Base-by-base conservation (phyloP, 2,888 invertebrate species). In the Tipula lateralis region DNA sequence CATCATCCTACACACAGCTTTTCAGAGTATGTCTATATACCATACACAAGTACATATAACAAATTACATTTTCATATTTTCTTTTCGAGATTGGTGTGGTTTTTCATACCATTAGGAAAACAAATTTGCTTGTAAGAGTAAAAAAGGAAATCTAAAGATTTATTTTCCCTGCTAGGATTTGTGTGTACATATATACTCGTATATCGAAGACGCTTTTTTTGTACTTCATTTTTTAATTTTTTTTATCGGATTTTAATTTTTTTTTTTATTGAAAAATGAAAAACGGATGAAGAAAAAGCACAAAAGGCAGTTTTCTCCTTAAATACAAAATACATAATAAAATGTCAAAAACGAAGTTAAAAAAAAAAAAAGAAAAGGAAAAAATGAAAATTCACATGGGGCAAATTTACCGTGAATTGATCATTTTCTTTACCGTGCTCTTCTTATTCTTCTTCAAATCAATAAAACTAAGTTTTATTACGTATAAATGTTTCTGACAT, bases 371-470 rank as follows among this genome's bases (percentile, higher is more conserved):
- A n/a, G 16, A n/a, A 66, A 66, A 16, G n/a, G 16, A 50, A 24
- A 66, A 66, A 66, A 50, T 50, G 66, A 66, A 24, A 66, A 66
- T 66, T 66, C 66, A 66, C 66, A 66, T 66, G 66, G 66, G 66
- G 66, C 66, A 66, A 66, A 66, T 66, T 66, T 66, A 66, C 66
- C 66, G 66, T 66, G 66, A 66, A 66, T 66, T 66, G 66, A 66
- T 66, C 66, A 66, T 24, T 66, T 66, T 66, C 66, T 66, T 66
- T 66, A 12, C 24, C 9, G 9, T 9, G 3, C 9, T 66, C 66
- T 66, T 66, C 66, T 24, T 16, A 1, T 9, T 24, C 66, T 24
- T 7, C 24, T 19, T 66, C 66, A 66, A 66, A 66, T 66, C 66
- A 66, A 66, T 66, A 66, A 66, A 66, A 66, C 66, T 66, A 24